Evolutionary conservation across 2,888 invertebrate genomes (phyloP).

Genomic region (Antitype chi): DNA sequence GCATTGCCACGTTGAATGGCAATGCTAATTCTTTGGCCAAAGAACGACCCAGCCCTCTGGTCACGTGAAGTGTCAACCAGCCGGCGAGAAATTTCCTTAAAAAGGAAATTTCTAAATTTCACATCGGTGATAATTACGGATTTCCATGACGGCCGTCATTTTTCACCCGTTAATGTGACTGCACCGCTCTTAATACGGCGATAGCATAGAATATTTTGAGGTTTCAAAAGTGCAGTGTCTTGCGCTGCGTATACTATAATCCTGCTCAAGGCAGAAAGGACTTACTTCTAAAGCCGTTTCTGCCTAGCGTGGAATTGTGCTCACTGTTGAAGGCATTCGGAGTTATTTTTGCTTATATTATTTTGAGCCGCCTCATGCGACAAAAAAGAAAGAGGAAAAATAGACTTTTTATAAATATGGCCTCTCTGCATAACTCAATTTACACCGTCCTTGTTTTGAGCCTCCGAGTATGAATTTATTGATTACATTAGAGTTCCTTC

Average conservation of each 20-base stretch:
- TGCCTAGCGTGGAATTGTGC: background rate
- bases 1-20: too few species aligned
- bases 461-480: conserved; percentile 35
- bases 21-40: too few species aligned
- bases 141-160: too few species aligned
- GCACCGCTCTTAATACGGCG: background rate
- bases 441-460: conserved; percentile 29
- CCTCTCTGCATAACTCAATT: conserved; percentile 31
- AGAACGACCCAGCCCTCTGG: too few species aligned
- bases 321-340: background rate
- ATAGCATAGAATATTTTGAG: background rate
- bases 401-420: background rate
- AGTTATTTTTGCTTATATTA: background rate
- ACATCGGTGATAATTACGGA: background rate
- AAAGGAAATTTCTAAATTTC: too few species aligned
- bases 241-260: background rate
- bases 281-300: background rate
- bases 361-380: background rate
- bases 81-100: too few species aligned
- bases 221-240: background rate
- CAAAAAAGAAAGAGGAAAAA: background rate
- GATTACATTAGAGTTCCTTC: conserved; percentile 32
- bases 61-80: too few species aligned
- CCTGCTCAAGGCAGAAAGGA: background rate
- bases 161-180: background rate